These are phyloP conservation scores for Sebastes vulpes DNA, from an alignment of 2,797 vertebrate species.

Conservation along the genomic window DNA sequence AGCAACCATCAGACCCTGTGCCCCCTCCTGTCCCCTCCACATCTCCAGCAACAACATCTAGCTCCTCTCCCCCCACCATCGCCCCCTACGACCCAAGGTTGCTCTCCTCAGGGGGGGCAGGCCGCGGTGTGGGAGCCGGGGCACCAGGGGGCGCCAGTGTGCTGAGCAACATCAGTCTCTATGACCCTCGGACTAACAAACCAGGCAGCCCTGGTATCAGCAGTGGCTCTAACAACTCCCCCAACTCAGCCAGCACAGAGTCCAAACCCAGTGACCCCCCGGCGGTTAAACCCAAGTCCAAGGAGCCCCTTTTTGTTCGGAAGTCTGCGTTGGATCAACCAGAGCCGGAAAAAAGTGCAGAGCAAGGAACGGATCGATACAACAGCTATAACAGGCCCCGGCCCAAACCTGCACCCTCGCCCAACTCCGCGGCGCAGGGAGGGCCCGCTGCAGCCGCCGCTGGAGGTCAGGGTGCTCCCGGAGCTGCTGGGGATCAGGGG, in stretches of 20 bases:
- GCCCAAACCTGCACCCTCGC: constrained; percentile 84
- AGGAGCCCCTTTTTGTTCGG: constrained; percentile 92
- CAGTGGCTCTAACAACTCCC: constrained; percentile 67
- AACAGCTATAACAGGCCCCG: constrained; percentile 96
- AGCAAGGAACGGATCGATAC: constrained; percentile 89
- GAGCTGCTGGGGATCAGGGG: constrained; percentile 45
- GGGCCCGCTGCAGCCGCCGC: constrained; percentile 35
- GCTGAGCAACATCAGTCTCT: constrained; percentile 93
- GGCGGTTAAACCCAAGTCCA: constrained; percentile 84
- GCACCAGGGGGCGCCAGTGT: constrained; percentile 83
- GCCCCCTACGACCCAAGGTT: constrained; percentile 94
- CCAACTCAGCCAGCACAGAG: constrained; percentile 66
- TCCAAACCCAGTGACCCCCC: constrained; percentile 77
- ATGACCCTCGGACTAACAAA: constrained; percentile 91
- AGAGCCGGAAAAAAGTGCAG: constrained; percentile 82
- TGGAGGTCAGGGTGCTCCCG: constrained; percentile 27
- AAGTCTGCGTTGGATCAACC: constrained; percentile 94
- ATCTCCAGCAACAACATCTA: constrained; percentile 39
- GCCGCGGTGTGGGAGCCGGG: constrained; percentile 76
- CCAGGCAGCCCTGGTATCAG: constrained; percentile 76
- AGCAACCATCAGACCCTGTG: constrained; percentile 68
- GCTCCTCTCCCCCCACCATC: constrained; percentile 69
- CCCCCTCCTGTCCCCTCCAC: constrained; percentile 56
- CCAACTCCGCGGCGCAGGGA: constrained; percentile 59
- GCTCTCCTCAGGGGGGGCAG: constrained; percentile 88